Percentiles rank a stretch among this genome's conserved stretches.
Evolutionary conservation across 2,888 invertebrate genomes (phyloP).

Genomic region (Linnaemya tessellans): DNA sequence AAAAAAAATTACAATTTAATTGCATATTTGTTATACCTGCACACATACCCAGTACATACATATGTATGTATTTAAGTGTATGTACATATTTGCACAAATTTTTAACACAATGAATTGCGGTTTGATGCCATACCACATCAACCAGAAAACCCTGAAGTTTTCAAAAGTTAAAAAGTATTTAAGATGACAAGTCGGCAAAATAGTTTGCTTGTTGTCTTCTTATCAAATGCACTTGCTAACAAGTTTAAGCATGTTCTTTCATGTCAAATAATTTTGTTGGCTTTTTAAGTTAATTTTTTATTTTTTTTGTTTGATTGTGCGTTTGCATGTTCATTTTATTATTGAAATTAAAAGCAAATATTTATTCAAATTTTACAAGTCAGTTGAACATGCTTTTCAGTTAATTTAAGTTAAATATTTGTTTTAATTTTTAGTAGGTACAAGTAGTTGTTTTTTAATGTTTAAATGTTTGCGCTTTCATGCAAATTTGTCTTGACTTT

Average conservation of each 20-base stretch:
- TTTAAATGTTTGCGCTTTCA: no score
- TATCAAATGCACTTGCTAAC: conserved; percentile 5
- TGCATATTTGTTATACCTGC: neutral
- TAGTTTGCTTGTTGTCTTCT: neutral
- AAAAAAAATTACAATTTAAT: neutral
- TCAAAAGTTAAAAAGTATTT: conserved; percentile 27
- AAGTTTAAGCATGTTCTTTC: neutral
- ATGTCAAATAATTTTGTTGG: conserved; percentile 1
- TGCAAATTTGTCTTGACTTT: no score
- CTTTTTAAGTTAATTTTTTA: neutral
- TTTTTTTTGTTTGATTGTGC: neutral
- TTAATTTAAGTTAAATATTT: conserved; percentile 30
- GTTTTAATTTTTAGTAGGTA: conserved; percentile 5
- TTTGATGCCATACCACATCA: conserved; percentile 8
- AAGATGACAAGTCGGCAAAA: conserved; percentile 39
- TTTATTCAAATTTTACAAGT: conserved; percentile 20
- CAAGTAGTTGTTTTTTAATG: neutral
- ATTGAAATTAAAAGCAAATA: conserved; percentile 37
- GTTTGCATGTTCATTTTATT: neutral
- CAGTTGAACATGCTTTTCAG: neutral
- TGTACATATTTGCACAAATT: neutral
- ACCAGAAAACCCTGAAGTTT: conserved; percentile 31
- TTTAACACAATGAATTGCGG: conserved; percentile 22
- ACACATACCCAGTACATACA: no score
- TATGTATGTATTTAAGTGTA: no score